These are phyloP conservation scores for Frankliniella fusca DNA, from an alignment of 2,888 invertebrate genomes.

Conservation along the genomic window DNA sequence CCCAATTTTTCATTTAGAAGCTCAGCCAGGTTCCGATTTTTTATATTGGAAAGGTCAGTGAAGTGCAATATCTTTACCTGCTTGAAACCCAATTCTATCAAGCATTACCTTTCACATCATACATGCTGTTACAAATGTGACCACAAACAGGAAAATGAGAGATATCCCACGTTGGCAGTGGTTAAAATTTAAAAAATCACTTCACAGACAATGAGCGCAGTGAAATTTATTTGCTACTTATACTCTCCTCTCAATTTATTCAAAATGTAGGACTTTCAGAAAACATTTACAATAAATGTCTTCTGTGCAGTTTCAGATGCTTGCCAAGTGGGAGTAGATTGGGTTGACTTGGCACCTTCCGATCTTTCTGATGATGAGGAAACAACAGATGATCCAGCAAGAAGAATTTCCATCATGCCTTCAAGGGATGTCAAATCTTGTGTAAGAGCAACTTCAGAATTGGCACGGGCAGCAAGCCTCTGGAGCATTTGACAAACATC, in stretches of 20 bases:
- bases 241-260: not conserved
- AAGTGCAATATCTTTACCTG: no score
- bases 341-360: conserved; percentile 42
- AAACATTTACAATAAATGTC: conserved; percentile 57
- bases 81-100: no score
- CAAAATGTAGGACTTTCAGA: conserved; percentile 27
- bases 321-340: conserved; percentile 46
- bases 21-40: no score
- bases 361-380: conserved; percentile 39
- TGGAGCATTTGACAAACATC: conserved; percentile 59
- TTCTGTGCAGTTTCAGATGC: conserved; percentile 51
- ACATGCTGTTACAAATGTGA: no score
- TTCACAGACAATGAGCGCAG: no score
- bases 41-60: no score
- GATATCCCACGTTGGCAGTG: no score
- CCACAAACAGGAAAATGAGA: no score
- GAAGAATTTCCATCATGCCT: conserved; percentile 64
- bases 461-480: conserved; percentile 57
- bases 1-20: no score
- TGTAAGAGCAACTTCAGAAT: conserved; percentile 65
- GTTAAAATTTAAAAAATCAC: no score
- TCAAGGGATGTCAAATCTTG: conserved; percentile 61
- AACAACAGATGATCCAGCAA: conserved; percentile 54
- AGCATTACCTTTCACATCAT: no score
- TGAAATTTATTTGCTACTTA: no score